Evolutionary conservation across 2,113 vertebrate species (phyloP).

Genomic region (Daboia siamensis): DNA sequence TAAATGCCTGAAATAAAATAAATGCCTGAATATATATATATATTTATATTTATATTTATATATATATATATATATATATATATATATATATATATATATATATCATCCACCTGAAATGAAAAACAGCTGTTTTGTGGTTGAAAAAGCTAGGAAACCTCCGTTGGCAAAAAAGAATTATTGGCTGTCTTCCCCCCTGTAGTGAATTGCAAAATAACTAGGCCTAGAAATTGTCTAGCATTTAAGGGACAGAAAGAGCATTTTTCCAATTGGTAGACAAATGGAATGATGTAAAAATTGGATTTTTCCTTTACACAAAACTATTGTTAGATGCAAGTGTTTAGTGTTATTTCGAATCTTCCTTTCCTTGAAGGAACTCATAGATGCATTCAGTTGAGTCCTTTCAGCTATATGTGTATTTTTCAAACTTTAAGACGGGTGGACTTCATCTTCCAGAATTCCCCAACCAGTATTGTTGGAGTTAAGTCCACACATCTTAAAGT

Average conservation of each 20-base stretch:
- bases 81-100: too few species aligned
- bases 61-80: slow-evolving; percentile 25
- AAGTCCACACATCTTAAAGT: neutral
- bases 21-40: slow-evolving; percentile 14
- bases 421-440: neutral
- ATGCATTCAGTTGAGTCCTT: neutral
- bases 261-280: neutral
- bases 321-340: neutral
- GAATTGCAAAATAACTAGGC: neutral
- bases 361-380: neutral
- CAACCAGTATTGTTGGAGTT: neutral
- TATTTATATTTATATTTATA: neutral
- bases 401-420: neutral
- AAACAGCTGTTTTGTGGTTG: slow-evolving; percentile 15
- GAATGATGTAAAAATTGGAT: too few species aligned
- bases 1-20: neutral
- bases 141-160: neutral
- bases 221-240: neutral
- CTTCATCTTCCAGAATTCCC: neutral
- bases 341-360: neutral
- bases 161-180: neutral
- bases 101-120: slow-evolving; percentile 7
- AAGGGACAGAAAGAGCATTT: neutral
- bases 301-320: neutral
- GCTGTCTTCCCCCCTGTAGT: neutral